Conservation (phyloP, 1,140 invertebrate species). For the Gryon sp. region DNA sequence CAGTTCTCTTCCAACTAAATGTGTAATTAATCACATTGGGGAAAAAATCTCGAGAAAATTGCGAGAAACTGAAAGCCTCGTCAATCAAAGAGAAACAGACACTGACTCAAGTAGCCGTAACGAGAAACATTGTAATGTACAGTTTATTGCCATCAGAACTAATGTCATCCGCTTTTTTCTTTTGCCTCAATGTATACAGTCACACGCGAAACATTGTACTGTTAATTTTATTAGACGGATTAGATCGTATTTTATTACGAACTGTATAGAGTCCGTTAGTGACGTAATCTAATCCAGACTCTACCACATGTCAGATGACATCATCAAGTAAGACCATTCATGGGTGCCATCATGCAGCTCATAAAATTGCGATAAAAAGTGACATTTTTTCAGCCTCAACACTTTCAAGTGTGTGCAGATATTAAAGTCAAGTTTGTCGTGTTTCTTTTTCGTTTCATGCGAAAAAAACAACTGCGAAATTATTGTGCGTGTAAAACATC, state of each 20-base stretch:
- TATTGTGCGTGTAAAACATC: constrained; percentile 12
- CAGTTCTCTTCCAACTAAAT: too few relatives aligned
- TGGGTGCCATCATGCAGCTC: constrained; percentile 1
- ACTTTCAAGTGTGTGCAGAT: constrained; percentile 14
- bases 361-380: constrained; percentile 21
- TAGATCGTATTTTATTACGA: constrained; percentile 25
- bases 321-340: constrained; percentile 16
- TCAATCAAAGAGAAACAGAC: neutral
- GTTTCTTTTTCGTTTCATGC: neutral
- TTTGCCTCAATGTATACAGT: neutral
- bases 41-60: neutral
- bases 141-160: constrained; percentile 14
- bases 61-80: too few relatives aligned
- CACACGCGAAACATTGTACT: constrained; percentile 3
- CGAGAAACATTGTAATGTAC: constrained; percentile 15
- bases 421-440: neutral
- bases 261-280: constrained; percentile 18
- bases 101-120: neutral
- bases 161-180: constrained; percentile 7
- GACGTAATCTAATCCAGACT: constrained; percentile 41
- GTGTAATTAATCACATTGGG: too few relatives aligned
- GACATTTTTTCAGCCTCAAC: constrained; percentile 26
- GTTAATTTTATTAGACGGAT: constrained; percentile 38
- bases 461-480: constrained; percentile 26
- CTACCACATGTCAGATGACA: constrained; percentile 23